A percentile compares a stretch with the other conserved stretches of the same genome.
Evolutionary conservation across 2,888 invertebrate genomes (phyloP).

Genomic region (Balanococcus diminutus): DNA sequence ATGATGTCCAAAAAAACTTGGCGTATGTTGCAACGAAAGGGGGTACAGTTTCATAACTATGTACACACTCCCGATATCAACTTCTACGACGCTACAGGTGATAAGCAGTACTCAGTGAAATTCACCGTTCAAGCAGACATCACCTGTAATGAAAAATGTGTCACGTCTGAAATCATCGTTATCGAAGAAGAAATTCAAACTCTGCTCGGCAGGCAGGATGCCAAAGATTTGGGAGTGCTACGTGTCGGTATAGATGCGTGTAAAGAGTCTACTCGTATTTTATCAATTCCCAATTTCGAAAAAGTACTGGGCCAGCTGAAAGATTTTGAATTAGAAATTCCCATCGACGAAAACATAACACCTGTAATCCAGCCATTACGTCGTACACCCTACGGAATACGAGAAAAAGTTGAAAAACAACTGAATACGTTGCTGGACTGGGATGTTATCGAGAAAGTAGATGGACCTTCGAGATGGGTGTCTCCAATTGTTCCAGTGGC

Average conservation of each 20-base stretch:
- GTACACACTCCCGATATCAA: neutral
- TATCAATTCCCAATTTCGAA: neutral
- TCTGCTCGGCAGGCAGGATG: neutral
- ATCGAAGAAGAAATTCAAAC: neutral
- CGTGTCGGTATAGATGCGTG: neutral
- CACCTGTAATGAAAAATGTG: neutral
- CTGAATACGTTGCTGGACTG: neutral
- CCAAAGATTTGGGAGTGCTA: neutral
- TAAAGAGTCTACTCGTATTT: neutral
- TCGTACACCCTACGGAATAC: neutral
- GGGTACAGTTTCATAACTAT: neutral
- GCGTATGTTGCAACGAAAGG: neutral
- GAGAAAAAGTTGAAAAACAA: neutral
- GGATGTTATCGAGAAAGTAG: neutral
- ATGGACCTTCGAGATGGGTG: neutral
- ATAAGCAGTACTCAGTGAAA: neutral
- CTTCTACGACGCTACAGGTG: neutral
- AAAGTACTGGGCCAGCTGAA: neutral
- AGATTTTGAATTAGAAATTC: neutral
- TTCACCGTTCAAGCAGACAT: neutral
- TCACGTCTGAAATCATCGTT: neutral
- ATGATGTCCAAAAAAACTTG: neutral
- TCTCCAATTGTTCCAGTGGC: neutral
- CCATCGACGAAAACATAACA: neutral
- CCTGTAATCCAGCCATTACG: neutral